phyloP scores from a whole-genome alignment of 2,113 vertebrate genomes.

The Papio anubis region DNA sequence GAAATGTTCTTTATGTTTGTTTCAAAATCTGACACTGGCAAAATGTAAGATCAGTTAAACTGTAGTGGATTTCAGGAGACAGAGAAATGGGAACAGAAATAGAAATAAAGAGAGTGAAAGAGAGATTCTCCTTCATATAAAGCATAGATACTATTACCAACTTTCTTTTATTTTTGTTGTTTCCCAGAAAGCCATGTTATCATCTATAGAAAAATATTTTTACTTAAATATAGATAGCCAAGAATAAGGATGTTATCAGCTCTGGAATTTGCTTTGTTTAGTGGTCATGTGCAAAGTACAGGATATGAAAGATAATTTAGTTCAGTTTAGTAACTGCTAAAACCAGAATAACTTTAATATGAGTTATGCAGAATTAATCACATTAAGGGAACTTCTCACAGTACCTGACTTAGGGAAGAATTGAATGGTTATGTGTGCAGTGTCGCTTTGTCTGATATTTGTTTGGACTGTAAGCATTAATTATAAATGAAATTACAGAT shows the following conservation, averaged over 20 bases:
- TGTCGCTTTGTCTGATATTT: neutral
- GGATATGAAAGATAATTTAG: neutral
- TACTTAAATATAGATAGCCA: neutral
- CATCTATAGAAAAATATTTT: slow-evolving; percentile 6
- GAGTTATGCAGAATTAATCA: neutral
- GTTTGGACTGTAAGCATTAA: neutral
- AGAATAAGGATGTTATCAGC: neutral
- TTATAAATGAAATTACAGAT: neutral
- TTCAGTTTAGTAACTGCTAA: neutral
- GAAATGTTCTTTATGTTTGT: neutral
- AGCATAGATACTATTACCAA: neutral
- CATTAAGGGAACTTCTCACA: neutral
- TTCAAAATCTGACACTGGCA: neutral
- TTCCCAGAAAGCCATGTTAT: neutral
- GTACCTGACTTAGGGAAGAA: neutral
- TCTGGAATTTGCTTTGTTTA: neutral
- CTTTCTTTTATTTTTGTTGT: neutral
- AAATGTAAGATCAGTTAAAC: neutral
- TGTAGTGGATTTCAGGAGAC: neutral
- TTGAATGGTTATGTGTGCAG: neutral
- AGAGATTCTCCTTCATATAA: neutral
- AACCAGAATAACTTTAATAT: neutral
- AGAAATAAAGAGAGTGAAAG: neutral
- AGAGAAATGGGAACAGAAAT: neutral
- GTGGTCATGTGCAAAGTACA: neutral